Conservation (phyloP, 2,113 vertebrate genomes). For the Pseudolaguvia tuberculata region DNA sequence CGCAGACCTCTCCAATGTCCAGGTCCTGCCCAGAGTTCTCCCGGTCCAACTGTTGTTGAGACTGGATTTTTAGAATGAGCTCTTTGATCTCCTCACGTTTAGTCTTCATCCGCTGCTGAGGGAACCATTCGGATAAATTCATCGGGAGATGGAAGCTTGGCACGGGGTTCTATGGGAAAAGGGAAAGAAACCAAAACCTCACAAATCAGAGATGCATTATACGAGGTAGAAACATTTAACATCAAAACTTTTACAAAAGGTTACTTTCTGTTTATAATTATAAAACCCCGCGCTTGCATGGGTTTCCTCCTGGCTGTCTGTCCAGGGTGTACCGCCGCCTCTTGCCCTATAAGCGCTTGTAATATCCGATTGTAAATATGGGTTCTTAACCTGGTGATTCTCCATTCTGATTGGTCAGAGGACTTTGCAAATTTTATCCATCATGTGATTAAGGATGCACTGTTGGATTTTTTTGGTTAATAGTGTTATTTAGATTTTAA, state of each 20-base stretch:
- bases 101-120: conserved; percentile 91
- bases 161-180: conserved; percentile 78
- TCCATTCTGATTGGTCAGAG: not conserved
- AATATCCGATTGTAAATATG: too few species aligned
- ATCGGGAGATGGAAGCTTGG: conserved; percentile 89
- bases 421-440: too few species aligned
- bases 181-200: not conserved
- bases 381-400: not conserved
- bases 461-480: too few species aligned
- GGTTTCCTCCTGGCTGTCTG: too few species aligned
- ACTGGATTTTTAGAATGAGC: conserved; percentile 85
- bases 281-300: too few species aligned
- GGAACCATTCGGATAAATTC: conserved; percentile 91
- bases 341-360: too few species aligned
- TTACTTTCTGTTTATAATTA: not conserved
- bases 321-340: too few species aligned
- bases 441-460: too few species aligned
- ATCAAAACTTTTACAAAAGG: not conserved
- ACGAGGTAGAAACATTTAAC: not conserved
- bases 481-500: too few species aligned
- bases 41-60: conserved; percentile 77
- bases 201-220: not conserved
- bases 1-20: conserved; percentile 33
- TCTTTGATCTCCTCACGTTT: conserved; percentile 91
- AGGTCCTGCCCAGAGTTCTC: conserved; percentile 53